Evolutionary conservation across 2,888 invertebrate species (phyloP), one percentile per base, ranked within the genome.

Genomic region (Volucella inflata): DNA sequence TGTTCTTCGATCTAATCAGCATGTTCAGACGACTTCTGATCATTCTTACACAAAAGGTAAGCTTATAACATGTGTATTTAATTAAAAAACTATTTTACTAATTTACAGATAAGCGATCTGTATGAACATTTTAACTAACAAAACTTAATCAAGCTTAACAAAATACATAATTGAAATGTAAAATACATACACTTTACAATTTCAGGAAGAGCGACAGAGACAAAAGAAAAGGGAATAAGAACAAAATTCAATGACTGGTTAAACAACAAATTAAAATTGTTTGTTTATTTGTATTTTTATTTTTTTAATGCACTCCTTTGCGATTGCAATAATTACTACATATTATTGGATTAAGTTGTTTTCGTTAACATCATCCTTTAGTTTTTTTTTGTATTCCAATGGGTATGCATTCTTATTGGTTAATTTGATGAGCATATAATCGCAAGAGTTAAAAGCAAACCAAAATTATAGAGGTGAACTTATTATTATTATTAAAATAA

Each of bases 1-100:
- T 99, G 87, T 99, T 99, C 94, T 95, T 99, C 90, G 99, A 99
- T 92, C 96, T 99, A 90, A 94, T 98, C 92, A 96, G 97, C 89
- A 95, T 99, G 91, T 98, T 99, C 95, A 96, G 98, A 90, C 95
- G 97, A 90, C 94, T 99, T 89, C 93, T 98, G 85, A 95, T 98
- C 90, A 97, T 99, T 90, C 93, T 99, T 88, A 95, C 97, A 80
- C 96, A 97, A 92, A 97, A 97, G 95, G 97, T 96, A 93, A 92
- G 87, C 82, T 76, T 6, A 1, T 2, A 30, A 21, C 10, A 6
- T 48, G 42, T 16, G 38, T 44, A 68, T 76, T 11, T 12, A 48
- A 55, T 48, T 12, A 65, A 42, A 12, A 2, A 44, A 21, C 59
- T 36, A 50, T 40, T 60, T 59, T 46, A 76, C 51, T 77, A 62